Base-by-base conservation (phyloP, 2,797 vertebrate genomes). In the Meda fulgida region DNA sequence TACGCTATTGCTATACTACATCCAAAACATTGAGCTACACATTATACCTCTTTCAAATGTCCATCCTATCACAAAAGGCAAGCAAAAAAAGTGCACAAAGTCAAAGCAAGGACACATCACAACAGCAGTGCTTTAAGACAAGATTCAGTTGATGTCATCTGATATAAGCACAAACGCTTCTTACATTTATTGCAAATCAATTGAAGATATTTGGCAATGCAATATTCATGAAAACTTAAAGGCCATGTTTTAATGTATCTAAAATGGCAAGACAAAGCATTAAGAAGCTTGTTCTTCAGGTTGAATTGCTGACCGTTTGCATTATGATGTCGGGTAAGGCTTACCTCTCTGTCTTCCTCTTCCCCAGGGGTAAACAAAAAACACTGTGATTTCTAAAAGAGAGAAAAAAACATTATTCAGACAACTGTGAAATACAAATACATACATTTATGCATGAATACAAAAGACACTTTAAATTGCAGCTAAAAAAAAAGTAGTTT, bases 291-390 rank as follows among this genome's bases (percentile, higher is more conserved):
- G n/a, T 40, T 43, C 38, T 46, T 71, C 9, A 4, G 29, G 13
- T 8, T 79, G 38, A 31, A 48, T 63, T 21, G 48, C 38, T 65
- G 38, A 72, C 58, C 29, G 58, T 36, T 14, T 78, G 46, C 21
- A 65, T 72, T 46, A 36, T 26, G 67, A 31, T 31, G 26, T 63
- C 4, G n/a, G 40, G 31, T 31, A 53, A n/a, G 83, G 91, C 84
- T 46, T 96, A 97, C 97, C 96, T 96, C 92, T 93, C 95, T 93
- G 75, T 94, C 92, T 40, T 92, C 91, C 66, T 93, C 91, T 31
- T 96, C 95, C 73, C 95, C 95, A 75, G 91, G 91, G 0, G 91
- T 93, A 36, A 97, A 97, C n/a, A 91, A 94, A 89, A 97, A 97
- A 89, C 96, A 96, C 88, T 96, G 96, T 85, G 91, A 94, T 90